Evolutionary conservation across 2,888 invertebrate species (phyloP).

Genomic region (Volucella inanis): DNA sequence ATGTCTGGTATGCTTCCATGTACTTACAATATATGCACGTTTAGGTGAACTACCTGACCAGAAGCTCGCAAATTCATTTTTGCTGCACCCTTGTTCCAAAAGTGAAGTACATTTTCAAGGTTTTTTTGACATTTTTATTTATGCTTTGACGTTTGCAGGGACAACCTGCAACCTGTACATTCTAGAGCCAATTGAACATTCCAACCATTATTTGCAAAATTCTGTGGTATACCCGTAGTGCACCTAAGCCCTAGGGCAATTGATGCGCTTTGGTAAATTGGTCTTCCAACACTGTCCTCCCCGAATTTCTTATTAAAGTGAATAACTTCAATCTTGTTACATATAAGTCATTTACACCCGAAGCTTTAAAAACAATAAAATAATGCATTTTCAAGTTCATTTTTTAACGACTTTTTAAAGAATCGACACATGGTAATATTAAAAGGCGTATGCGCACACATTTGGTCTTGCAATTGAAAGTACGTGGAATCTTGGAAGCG

Average conservation of each 20-base stretch:
- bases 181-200: background rate
- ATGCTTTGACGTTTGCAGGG: background rate
- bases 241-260: constrained; percentile 3
- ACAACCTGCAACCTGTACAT: no score
- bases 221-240: no score
- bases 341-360: background rate
- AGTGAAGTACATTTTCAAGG: constrained; percentile 2
- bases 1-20: no score
- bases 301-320: background rate
- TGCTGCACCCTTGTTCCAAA: background rate
- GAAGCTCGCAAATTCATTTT: constrained; percentile 1
- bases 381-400: background rate
- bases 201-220: background rate
- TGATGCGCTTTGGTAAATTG: constrained; percentile 1
- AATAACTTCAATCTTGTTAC: no score
- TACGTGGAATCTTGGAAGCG: no score
- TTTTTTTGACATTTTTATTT: background rate
- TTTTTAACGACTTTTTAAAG: no score
- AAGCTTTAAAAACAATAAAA: background rate
- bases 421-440: no score
- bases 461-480: no score
- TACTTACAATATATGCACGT: no score
- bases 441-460: no score
- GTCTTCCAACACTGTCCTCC: background rate
- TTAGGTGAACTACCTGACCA: no score